These are phyloP conservation scores for Mus spicilegus DNA, from an alignment of 2,113 vertebrate species.

Conservation along the genomic window DNA sequence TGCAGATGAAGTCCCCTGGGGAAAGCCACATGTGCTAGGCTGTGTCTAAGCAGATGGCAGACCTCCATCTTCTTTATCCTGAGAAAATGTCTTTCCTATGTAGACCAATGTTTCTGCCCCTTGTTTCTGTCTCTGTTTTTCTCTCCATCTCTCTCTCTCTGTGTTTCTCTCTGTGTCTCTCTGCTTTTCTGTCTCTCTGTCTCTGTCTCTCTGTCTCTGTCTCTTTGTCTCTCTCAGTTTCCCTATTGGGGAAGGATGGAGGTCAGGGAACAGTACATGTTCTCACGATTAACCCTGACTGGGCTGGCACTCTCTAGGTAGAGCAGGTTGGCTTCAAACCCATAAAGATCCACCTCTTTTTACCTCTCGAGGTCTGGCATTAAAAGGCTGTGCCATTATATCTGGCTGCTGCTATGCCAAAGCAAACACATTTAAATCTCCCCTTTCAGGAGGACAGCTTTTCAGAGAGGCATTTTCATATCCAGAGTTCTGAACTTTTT, in stretches of 20 bases:
- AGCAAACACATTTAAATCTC: not conserved
- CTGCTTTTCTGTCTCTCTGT: not conserved
- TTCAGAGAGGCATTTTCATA: not conserved
- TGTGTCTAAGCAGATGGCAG: not conserved
- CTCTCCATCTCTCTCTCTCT: not conserved
- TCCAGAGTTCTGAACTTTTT: not conserved
- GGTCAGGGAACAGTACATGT: not conserved
- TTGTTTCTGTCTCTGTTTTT: not conserved
- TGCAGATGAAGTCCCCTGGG: not conserved
- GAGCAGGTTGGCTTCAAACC: not conserved
- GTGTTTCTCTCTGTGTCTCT: not conserved
- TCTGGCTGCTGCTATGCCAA: not conserved
- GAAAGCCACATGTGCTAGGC: not conserved
- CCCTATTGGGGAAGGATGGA: not conserved
- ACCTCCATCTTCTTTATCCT: not conserved
- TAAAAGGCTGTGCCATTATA: not conserved
- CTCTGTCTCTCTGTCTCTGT: not conserved
- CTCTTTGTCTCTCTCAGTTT: not conserved
- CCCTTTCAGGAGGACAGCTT: not conserved
- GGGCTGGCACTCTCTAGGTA: not conserved
- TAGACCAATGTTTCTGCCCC: not conserved
- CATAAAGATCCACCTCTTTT: not conserved
- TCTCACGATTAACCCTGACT: not conserved
- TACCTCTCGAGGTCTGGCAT: not conserved
- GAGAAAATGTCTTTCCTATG: not conserved